Conservation (phyloP, 1,140 invertebrate genomes). For the Drosophila orosa region DNA sequence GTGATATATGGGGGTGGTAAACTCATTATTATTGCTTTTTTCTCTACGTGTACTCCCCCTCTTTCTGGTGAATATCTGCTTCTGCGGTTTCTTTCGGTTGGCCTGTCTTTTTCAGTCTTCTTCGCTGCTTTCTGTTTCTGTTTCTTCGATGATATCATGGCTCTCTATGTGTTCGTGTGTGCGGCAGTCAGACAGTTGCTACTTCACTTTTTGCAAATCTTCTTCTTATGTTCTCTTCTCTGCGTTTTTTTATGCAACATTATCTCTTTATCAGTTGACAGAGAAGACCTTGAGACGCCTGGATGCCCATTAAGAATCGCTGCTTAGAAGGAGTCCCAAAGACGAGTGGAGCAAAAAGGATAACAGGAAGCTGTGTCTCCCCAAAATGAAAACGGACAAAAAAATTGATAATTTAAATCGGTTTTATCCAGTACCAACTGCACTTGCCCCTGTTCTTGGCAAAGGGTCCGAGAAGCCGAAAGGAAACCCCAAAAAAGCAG, state of each 20-base stretch:
- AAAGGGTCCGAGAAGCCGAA: slow-evolving; percentile 11
- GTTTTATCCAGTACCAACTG: slow-evolving; percentile 38
- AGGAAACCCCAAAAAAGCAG: slow-evolving; percentile 44
- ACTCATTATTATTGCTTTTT: not conserved
- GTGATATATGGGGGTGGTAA: not conserved
- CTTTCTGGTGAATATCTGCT: not conserved
- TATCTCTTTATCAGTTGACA: slow-evolving; percentile 79
- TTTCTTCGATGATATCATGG: slow-evolving; percentile 54
- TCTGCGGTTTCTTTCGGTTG: slow-evolving; percentile 39
- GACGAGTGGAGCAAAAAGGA: slow-evolving; percentile 1
- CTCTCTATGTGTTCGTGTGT: slow-evolving; percentile 21
- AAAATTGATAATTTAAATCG: slow-evolving; percentile 19
- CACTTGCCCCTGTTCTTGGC: slow-evolving; percentile 43
- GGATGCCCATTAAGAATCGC: slow-evolving; percentile 40
- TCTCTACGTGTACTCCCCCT: slow-evolving; percentile 3
- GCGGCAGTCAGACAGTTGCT: slow-evolving; percentile 47
- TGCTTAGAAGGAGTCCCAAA: slow-evolving; percentile 42
- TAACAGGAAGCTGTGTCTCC: slow-evolving; percentile 34
- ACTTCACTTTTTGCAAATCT: slow-evolving; percentile 30
- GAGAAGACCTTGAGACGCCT: slow-evolving; percentile 69
- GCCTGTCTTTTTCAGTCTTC: slow-evolving; percentile 5
- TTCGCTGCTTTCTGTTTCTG: slow-evolving; percentile 29
- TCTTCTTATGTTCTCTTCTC: slow-evolving; percentile 28
- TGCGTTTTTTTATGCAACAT: slow-evolving; percentile 47
- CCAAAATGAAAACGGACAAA: slow-evolving; percentile 9